These are phyloP conservation scores for Apoderus coryli DNA, from an alignment of 2,888 invertebrate species.

Conservation along the genomic window DNA sequence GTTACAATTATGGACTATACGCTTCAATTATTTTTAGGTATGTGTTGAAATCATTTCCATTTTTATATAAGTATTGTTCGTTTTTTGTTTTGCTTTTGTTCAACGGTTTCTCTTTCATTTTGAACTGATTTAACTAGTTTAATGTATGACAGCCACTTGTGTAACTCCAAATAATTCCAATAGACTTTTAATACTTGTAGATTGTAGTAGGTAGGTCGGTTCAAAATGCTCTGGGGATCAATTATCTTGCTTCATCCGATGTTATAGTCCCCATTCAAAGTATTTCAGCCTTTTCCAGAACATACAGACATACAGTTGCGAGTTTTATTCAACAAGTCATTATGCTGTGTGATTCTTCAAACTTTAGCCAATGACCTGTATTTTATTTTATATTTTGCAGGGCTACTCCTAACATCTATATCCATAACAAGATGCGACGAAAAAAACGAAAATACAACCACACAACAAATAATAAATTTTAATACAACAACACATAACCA, in stretches of 20 bases:
- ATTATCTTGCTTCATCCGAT: too few relatives aligned
- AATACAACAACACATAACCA: background rate
- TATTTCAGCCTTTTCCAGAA: too few relatives aligned
- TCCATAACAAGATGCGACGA: background rate
- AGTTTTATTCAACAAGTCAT: conserved; percentile 7
- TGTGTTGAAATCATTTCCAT: conserved; percentile 18
- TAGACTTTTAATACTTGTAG: too few relatives aligned
- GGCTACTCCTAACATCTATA: conserved; percentile 1
- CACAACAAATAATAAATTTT: background rate
- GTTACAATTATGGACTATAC: conserved; percentile 30
- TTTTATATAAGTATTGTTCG: too few relatives aligned
- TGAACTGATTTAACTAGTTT: too few relatives aligned
- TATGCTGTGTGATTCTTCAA: too few relatives aligned
- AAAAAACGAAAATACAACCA: background rate
- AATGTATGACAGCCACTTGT: too few relatives aligned
- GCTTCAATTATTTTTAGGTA: conserved; percentile 30
- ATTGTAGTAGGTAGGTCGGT: background rate
- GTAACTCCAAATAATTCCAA: too few relatives aligned
- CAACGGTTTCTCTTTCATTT: too few relatives aligned
- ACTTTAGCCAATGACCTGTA: conserved; percentile 6
- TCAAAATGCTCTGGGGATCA: conserved; percentile 1
- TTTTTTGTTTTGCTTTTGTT: too few relatives aligned
- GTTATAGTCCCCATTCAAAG: too few relatives aligned
- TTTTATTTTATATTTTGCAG: background rate
- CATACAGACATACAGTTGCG: too few relatives aligned